phyloP scores from a whole-genome alignment of 2,113 vertebrate genomes.

The Bubo bubo region DNA sequence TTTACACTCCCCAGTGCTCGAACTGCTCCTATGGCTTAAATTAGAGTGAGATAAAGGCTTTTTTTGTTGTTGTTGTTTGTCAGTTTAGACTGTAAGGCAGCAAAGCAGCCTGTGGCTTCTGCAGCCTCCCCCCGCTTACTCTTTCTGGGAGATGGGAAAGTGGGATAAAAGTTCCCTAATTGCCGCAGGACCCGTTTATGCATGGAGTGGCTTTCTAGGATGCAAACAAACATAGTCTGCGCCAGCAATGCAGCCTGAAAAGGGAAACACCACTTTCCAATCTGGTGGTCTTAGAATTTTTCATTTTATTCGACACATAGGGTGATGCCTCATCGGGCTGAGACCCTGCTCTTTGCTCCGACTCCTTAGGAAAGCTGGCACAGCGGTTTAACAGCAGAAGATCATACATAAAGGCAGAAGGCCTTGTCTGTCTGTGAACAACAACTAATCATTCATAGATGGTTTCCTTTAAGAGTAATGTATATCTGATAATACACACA shows the following conservation, averaged over 20 bases:
- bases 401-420: not conserved
- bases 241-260: not conserved
- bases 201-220: not conserved
- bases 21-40: not conserved
- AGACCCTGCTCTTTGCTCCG: rapidly evolving
- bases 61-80: not conserved
- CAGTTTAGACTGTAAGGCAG: not conserved
- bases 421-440: not conserved
- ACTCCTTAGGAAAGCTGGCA: not conserved
- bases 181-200: not conserved
- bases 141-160: not conserved
- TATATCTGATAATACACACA: not conserved
- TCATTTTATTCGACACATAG: rapidly evolving
- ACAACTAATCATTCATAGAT: not conserved
- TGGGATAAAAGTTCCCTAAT: not conserved
- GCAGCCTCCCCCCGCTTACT: not conserved
- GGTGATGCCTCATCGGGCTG: not conserved
- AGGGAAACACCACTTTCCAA: not conserved
- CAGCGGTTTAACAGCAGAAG: not conserved
- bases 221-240: not conserved
- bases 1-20: not conserved
- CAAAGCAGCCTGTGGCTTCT: not conserved
- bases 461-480: not conserved
- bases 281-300: not conserved
- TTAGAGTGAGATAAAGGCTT: not conserved